phyloP scores from a whole-genome alignment of 2,888 invertebrate species.

The Ophion obscuratus region DNA sequence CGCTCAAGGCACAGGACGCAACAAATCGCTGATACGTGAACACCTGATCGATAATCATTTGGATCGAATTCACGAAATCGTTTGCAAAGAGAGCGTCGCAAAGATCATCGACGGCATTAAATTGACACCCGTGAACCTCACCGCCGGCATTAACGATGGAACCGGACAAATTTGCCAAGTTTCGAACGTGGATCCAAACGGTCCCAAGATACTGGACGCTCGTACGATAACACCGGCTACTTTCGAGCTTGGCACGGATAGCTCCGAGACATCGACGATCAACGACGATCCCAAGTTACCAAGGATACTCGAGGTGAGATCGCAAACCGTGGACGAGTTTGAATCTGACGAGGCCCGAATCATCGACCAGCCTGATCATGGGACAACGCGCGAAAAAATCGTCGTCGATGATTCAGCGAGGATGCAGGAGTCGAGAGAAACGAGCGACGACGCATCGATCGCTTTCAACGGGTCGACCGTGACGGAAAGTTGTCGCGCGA shows the following conservation, averaged over 20 bases:
- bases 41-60: constrained; percentile 73
- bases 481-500: not conserved
- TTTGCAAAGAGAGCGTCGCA: constrained; percentile 63
- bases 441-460: constrained; percentile 25
- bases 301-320: constrained; percentile 72
- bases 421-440: constrained; percentile 2
- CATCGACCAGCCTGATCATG: constrained; percentile 23
- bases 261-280: constrained; percentile 31
- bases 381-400: constrained; percentile 39
- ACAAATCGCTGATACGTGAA: constrained; percentile 63
- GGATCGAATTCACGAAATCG: constrained; percentile 67
- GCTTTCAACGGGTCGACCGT: not conserved
- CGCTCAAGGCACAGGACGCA: constrained; percentile 62
- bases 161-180: constrained; percentile 24
- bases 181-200: constrained; percentile 37
- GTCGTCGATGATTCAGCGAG: constrained; percentile 35
- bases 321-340: constrained; percentile 63
- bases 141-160: not conserved
- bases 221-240: constrained; percentile 75
- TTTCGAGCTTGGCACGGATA: constrained; percentile 72
- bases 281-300: constrained; percentile 39
- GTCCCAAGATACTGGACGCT: constrained; percentile 76
- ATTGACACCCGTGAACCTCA: not conserved
- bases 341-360: not conserved
- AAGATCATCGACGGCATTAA: constrained; percentile 35